Base-by-base conservation (phyloP, 2,113 vertebrate genomes). In the Aythya baeri region DNA sequence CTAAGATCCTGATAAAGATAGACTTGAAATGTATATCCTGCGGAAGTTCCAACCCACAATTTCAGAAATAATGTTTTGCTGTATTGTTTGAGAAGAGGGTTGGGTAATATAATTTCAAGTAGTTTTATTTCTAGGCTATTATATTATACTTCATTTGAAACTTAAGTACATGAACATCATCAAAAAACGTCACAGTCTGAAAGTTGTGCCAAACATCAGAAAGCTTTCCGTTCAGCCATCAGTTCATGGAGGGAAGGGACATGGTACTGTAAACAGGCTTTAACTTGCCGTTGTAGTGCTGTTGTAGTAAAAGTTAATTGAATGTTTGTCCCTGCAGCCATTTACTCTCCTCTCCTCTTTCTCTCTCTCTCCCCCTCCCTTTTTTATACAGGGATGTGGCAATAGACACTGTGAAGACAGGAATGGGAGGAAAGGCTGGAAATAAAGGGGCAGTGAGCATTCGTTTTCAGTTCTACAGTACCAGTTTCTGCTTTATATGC, bases 381-480 rank as follows among this genome's bases (percentile, higher is more conserved):
- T 94, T 86, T 34, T 20, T 22, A 95, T 94, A 20, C 95, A 98
- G 98, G 95, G 98, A 98, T 11, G 95, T 98, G 94, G 98, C 98
- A n/a, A 61, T 98, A 12, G 98, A 98, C 94, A 98, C 98, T 0
- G 98, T 98, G 95, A 98, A 98, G 97, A 98, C 98, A 2, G 98
- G 98, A 86, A 98, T 98, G 98, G 98, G 98, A 71, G 98, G 98
- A 29, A 98, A 98, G 97, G 94, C 98, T 9, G 98, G 98, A 9
- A 98, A 98, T 95, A 98, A 98, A 92, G 98, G 98, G 1, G 98
- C 98, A 54, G 98, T 98, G 58, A 98, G 97, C 96, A 98, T 98
- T 95, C 98, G 98, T 80, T 98, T 98, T 41, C 98, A 98, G 94
- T 97, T 98, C 94, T 97, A 98, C 59, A 97, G 98, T 82, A 98